Conservation (phyloP, 2,797 vertebrate species). For the Artibeus jamaicensis region DNA sequence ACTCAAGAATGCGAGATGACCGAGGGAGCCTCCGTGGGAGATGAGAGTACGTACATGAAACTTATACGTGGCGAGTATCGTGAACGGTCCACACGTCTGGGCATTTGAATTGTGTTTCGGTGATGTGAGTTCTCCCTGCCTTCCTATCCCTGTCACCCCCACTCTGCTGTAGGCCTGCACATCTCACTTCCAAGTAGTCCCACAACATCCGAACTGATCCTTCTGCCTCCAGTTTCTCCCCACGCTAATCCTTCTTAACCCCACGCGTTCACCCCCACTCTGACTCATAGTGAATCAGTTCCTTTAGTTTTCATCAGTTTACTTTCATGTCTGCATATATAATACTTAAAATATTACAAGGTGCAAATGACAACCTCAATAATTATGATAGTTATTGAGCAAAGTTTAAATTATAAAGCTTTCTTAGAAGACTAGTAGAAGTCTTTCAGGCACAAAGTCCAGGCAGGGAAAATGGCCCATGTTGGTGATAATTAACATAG, state of each 20-base stretch:
- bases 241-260: not conserved
- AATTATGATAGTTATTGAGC: not conserved
- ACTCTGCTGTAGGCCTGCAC: rapidly evolving
- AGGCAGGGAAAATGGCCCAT: not conserved
- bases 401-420: not conserved
- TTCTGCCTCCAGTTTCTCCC: not conserved
- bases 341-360: not conserved
- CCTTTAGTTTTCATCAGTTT: not conserved
- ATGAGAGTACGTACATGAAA: rapidly evolving
- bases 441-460: not conserved
- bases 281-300: not conserved
- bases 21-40: rapidly evolving
- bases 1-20: not conserved
- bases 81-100: too few species aligned
- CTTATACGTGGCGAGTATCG: not conserved
- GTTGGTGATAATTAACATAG: not conserved
- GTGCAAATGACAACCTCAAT: not conserved
- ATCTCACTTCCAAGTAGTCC: not conserved
- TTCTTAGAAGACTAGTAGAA: not conserved
- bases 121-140: not conserved
- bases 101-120: not conserved
- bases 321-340: not conserved
- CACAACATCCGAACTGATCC: not conserved
- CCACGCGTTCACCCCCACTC: not conserved
- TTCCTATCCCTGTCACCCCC: not conserved